Evolutionary conservation across 2,888 invertebrate genomes (phyloP), one percentile per base, ranked within the genome.

Genomic region (Drosophila maculinotata): DNA sequence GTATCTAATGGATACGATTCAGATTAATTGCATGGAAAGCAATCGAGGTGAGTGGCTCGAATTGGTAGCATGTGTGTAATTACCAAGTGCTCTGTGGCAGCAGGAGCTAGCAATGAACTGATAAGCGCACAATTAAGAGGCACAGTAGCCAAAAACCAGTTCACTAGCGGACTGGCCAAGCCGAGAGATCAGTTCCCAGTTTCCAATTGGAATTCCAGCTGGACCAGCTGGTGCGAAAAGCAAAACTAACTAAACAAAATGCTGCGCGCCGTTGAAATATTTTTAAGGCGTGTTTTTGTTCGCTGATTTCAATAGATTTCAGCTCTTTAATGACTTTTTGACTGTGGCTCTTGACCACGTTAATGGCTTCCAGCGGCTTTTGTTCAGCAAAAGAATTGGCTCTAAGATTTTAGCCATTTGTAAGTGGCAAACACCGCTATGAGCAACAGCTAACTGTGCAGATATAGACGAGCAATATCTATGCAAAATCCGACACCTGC

Each of bases 41-140:
- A 57, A 25, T 48, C 25, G 42, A 49, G 42, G 53, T 59, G 59
- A 53, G 58, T 41, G 70, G 54, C 62, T 20, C n/a, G 38, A 52
- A 63, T 42, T 60, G 51, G 38, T 31, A 9, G 17, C n/a, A 15
- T 7, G 35, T 31, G 33, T 54, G 56, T 38, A 73, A 77, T 77
- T 69, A 56, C 44, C n/a, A n/a, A n/a, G n/a, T n/a, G n/a, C n/a
- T n/a, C n/a, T 36, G 28, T 48, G 14, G 38, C 42, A 52, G 44
- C 54, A 62, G 57, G 58, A 79, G 72, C 68, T 60, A 49, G 75
- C 57, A 84, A 84, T 82, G 82, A 79, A 82, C 86, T 87, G 87
- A 83, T 83, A 83, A 87, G 87, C 73, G 82, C 74, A 66, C 81
- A 85, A 85, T 83, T 81, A 83, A 87, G 74, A 54, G 44, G 30